These are phyloP conservation scores for Perognathus longimembris DNA, from an alignment of 2,113 vertebrate species.

Conservation along the genomic window DNA sequence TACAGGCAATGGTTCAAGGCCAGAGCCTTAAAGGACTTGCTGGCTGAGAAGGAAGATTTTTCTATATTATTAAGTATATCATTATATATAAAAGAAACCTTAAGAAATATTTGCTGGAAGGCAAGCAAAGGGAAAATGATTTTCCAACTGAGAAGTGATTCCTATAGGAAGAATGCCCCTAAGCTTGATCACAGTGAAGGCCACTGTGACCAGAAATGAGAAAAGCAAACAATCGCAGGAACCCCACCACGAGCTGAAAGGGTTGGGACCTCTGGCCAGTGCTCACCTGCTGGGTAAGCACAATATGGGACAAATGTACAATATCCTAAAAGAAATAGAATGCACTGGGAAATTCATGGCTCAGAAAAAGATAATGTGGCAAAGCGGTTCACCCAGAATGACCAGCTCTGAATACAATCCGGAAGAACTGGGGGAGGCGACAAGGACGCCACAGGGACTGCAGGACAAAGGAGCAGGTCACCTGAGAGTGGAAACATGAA, in stretches of 20 bases:
- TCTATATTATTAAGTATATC: fast-evolving
- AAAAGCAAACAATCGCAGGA: neutral
- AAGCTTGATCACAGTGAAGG: neutral
- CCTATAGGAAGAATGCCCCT: neutral
- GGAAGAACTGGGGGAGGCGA: neutral
- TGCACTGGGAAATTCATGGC: neutral
- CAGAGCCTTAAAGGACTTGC: neutral
- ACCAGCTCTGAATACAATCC: neutral
- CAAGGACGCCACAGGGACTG: fast-evolving
- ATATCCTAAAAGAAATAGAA: neutral
- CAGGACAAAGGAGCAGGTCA: neutral
- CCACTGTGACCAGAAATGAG: no score
- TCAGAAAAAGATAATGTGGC: neutral
- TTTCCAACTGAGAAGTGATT: neutral
- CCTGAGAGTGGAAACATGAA: neutral
- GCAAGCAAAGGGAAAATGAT: neutral
- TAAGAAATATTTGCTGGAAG: neutral
- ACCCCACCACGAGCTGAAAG: no score
- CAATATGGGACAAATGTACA: fast-evolving
- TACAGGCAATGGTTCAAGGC: neutral
- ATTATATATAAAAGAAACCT: neutral
- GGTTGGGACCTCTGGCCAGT: neutral
- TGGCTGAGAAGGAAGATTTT: neutral
- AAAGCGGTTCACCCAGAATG: neutral
- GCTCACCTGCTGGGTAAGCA: fast-evolving